Evolutionary conservation across 2,113 vertebrate species (phyloP), one percentile per base, ranked within the genome.

Genomic region (Hemiprocne comata): DNA sequence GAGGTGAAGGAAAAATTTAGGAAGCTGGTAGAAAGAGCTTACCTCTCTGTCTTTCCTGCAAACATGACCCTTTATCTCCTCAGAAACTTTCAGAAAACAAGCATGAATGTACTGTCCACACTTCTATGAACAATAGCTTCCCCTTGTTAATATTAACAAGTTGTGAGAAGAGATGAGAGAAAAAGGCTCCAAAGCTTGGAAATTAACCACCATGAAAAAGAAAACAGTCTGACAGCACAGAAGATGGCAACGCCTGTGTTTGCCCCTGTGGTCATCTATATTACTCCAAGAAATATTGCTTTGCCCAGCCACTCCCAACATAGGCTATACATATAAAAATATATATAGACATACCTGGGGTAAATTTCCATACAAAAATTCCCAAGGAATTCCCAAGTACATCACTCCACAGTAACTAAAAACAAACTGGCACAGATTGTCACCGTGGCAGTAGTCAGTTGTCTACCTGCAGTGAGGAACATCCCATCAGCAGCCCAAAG

Each of bases 311-410:
- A 21, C 6, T 78, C 28, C 4, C 21, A 42, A 3, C n/a, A 34
- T 13, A 34, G 20, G 10, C 23, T 40, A 16, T 51, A 28, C 34
- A 18, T 12, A 25, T 7, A 11, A 7, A 17, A 0, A 0, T 42
- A 42, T 18, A 69, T 7, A 34, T 13, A 42, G 42, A 44, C 20
- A 28, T 25, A 18, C 4, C 11, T 42, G 51, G 31, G 20, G 7
- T 25, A 31, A 20, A 57, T 13, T 62, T 28, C 34, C 42, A 50
- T 4, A 25, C n/a, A 57, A 87, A n/a, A 50, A 71, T n/a, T n/a
- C 66, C 29, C 40, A 57, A 64, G 23, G 33, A 19, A 18, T 26
- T 44, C 14, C 48, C 64, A 69, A 36, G 31, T 29, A 17, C 54
- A 51, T 10, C 25, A 8, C 44, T 17, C 24, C 61, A 66, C 24